Evolutionary conservation across 2,797 vertebrate species (phyloP).

Genomic region (Rhabdophis nuchalis): DNA sequence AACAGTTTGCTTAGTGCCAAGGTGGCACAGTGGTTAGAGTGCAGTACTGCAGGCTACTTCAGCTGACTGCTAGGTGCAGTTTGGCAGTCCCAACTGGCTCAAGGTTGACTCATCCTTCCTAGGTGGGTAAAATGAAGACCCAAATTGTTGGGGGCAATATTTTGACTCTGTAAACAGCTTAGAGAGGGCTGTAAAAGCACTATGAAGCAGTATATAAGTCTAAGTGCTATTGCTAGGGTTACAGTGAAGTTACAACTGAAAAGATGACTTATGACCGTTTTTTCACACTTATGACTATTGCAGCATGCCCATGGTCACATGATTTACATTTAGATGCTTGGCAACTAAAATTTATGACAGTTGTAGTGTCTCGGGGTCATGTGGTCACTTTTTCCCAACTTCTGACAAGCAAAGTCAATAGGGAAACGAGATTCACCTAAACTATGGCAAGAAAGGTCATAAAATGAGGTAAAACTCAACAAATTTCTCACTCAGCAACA

Average conservation of each 20-base stretch:
- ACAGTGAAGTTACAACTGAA: not conserved
- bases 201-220: no score
- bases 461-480: not conserved
- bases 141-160: no score
- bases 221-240: no score
- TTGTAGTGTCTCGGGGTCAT: not conserved
- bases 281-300: not conserved
- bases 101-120: no score
- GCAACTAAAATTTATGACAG: not conserved
- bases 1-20: not conserved
- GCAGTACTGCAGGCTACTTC: no score
- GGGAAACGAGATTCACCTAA: not conserved
- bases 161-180: no score
- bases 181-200: no score
- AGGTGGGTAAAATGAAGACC: no score
- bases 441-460: not conserved
- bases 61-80: no score
- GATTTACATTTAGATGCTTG: not conserved
- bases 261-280: not conserved
- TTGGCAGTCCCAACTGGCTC: no score
- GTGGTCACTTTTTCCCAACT: not conserved
- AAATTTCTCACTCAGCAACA: not conserved
- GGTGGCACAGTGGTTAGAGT: no score
- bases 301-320: not conserved
- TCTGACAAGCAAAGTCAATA: not conserved